A percentile compares a stretch with the other conserved stretches of the same genome.
Conservation (phyloP, 2,113 vertebrate species). For the Xenotilapia leptura region DNA sequence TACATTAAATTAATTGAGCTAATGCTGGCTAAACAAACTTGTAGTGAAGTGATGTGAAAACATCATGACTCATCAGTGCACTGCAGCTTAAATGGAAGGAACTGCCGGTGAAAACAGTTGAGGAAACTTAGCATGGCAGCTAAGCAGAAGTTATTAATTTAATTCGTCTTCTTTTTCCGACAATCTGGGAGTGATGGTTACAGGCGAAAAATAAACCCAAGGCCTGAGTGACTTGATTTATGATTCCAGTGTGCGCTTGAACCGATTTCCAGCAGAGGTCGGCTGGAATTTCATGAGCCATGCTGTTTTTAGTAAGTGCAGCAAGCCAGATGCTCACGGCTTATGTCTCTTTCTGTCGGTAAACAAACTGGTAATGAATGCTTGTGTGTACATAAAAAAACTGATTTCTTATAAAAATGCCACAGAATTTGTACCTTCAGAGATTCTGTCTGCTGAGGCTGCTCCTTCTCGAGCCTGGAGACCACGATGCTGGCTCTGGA, state of each 20-base stretch:
- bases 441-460: neutral
- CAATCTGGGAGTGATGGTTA: neutral
- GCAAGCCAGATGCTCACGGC: slow-evolving; percentile 13
- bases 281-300: neutral
- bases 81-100: neutral
- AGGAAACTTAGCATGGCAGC: neutral
- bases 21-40: neutral
- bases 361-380: neutral
- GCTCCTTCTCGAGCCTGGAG: neutral
- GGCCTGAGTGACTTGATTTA: slow-evolving; percentile 32
- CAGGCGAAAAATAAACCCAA: slow-evolving; percentile 5
- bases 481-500: slow-evolving; percentile 9
- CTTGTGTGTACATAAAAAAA: neutral
- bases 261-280: neutral
- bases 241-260: neutral
- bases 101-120: neutral
- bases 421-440: slow-evolving; percentile 20
- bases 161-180: neutral
- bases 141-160: neutral
- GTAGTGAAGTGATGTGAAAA: neutral
- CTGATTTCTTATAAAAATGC: neutral
- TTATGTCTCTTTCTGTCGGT: neutral
- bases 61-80: neutral
- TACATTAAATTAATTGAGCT: neutral
- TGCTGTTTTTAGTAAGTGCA: neutral